These are phyloP conservation scores for Polymixis lichenea DNA, from an alignment of 2,888 invertebrate species.

Conservation along the genomic window DNA sequence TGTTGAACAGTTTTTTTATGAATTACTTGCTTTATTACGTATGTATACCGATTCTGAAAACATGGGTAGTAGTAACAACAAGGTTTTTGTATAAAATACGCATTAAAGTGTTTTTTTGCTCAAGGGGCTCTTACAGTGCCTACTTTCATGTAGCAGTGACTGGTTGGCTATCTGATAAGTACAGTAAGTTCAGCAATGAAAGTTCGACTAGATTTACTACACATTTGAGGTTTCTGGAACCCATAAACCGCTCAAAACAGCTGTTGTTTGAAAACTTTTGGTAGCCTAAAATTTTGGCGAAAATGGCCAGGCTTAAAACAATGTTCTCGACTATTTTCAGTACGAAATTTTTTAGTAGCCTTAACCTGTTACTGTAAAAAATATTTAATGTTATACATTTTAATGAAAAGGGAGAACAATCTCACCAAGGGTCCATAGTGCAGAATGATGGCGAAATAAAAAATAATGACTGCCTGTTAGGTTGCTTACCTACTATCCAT, in stretches of 20 bases:
- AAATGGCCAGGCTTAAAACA: no score
- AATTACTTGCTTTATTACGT: no score
- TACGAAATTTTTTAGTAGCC: no score
- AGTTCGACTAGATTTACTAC: not conserved
- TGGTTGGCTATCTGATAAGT: not conserved
- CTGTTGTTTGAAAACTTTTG: not conserved
- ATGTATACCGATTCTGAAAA: no score
- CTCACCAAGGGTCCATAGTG: not conserved
- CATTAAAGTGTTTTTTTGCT: no score
- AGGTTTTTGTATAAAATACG: no score
- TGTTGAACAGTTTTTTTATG: no score
- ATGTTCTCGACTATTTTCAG: no score
- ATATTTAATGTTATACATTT: no score
- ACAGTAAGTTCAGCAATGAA: not conserved
- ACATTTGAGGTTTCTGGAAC: not conserved
- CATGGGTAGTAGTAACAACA: not conserved
- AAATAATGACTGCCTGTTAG: slow-evolving; percentile 2
- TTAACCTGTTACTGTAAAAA: no score
- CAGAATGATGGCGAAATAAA: slow-evolving; percentile 4
- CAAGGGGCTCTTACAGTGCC: no score
- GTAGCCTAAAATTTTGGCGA: not conserved
- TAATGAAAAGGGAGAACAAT: not conserved
- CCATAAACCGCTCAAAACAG: not conserved
- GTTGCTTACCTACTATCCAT: slow-evolving; percentile 3
- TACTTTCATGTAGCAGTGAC: no score